Evolutionary conservation across 2,797 vertebrate species (phyloP).

Genomic region (Anguilla pacifica): DNA sequence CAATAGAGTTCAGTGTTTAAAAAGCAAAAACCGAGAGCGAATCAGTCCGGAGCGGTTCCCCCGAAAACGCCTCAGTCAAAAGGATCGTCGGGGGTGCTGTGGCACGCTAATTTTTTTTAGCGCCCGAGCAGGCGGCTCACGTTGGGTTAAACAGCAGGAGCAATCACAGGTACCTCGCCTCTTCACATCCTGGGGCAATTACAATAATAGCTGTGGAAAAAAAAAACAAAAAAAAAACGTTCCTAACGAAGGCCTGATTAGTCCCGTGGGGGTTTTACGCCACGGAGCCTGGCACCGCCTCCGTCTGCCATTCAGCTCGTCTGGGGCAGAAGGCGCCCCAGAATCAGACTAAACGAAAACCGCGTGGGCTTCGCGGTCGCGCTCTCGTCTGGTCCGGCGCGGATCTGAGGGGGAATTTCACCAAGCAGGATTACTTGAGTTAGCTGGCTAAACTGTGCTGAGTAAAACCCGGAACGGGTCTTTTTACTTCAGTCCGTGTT

Average conservation of each 20-base stretch:
- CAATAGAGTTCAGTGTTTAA: not conserved
- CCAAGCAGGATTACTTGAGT: too few species aligned
- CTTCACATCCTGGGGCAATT: constrained; percentile 67
- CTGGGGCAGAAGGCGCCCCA: not conserved
- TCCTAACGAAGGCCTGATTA: constrained; percentile 63
- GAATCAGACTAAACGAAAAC: not conserved
- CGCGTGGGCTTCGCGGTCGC: not conserved
- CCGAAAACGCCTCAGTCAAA: not conserved
- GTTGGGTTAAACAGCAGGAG: constrained; percentile 48
- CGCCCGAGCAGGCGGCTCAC: constrained; percentile 31
- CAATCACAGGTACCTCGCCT: constrained; percentile 63
- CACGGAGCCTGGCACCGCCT: constrained; percentile 50
- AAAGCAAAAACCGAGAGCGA: not conserved
- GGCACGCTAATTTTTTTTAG: not conserved
- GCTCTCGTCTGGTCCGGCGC: not conserved
- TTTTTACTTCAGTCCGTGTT: too few species aligned
- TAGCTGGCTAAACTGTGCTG: too few species aligned
- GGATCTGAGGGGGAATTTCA: not conserved
- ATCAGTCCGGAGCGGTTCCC: not conserved
- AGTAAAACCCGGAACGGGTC: too few species aligned
- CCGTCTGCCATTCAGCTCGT: constrained; percentile 24
- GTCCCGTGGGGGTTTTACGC: constrained; percentile 64
- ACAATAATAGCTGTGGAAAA: constrained; percentile 59
- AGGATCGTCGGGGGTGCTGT: not conserved
- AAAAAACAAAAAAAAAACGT: not conserved